Evolutionary conservation across 2,797 vertebrate species (phyloP), one percentile per base, ranked within the genome.

Genomic region (Crypturellus tataupa): DNA sequence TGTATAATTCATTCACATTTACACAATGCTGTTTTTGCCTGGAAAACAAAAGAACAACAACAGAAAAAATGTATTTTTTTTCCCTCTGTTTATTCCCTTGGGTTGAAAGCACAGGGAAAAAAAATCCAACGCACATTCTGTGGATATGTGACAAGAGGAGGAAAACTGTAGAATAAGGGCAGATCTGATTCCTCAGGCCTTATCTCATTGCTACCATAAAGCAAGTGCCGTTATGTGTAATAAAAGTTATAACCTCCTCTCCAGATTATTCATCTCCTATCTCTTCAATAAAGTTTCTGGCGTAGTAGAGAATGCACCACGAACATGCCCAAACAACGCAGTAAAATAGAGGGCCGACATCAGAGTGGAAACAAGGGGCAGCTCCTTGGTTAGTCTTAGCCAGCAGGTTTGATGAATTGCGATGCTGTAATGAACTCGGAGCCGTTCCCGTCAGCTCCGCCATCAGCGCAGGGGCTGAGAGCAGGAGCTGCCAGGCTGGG

Each of bases 41-140:
- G 59, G 82, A 95, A 7, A 91, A n/a, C n/a, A n/a, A n/a, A n/a
- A n/a, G n/a, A n/a, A n/a, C n/a, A 95, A 87, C 11, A 87, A 60
- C 35, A 17, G 37, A 73, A 40, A 40, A 92, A 59, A 89, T 0
- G 20, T 14, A 25, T 51, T 15, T 53, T 53, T 53, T 49, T 49
- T 2, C 6, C 24, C 35, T 19, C 5, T 1, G 3, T 39, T 68
- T 59, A 47, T 7, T 88, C 39, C 69, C 78, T 62, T 25, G 58
- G 33, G 78, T 82, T 37, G 85, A 69, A 77, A 71, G 64, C 29
- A 21, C 0, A 46, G 70, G 21, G 44, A 53, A 72, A 88, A 27
- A 80, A 90, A 82, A 29, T 71, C 59, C 39, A 40, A 18, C 18
- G 27, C 72, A 49, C 12, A 67, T 84, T 67, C 55, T 69, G 5